These are phyloP conservation scores for Stegodyphus mimosarum DNA, from an alignment of 1,140 invertebrate genomes.

Conservation along the genomic window DNA sequence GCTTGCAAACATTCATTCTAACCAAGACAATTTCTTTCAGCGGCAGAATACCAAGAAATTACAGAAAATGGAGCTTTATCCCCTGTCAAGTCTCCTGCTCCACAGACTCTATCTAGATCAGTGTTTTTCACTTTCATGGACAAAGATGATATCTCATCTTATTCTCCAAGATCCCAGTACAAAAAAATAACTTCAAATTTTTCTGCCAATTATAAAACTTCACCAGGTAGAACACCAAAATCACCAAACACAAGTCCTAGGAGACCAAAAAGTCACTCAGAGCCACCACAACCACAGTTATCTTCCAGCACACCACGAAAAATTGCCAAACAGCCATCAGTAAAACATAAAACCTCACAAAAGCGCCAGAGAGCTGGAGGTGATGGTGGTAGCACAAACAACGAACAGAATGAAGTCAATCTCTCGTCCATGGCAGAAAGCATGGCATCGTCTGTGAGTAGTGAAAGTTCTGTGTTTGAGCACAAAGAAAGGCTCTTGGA, in stretches of 20 bases:
- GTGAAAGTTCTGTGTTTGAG: slow-evolving; percentile 33
- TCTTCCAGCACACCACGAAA: slow-evolving; percentile 15
- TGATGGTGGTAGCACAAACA: not conserved
- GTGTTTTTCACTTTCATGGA: slow-evolving; percentile 51
- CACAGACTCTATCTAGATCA: slow-evolving; percentile 19
- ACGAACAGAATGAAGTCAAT: not conserved
- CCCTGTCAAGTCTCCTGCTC: slow-evolving; percentile 11
- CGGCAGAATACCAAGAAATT: slow-evolving; percentile 20
- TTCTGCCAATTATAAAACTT: slow-evolving; percentile 32
- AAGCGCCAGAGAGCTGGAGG: slow-evolving; percentile 22
- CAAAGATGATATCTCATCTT: slow-evolving; percentile 6
- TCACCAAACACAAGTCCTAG: slow-evolving; percentile 13
- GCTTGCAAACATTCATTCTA: too few relatives aligned
- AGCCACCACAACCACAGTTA: slow-evolving; percentile 12
- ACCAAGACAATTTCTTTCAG: not conserved
- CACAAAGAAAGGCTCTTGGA: not conserved
- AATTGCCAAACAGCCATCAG: not conserved
- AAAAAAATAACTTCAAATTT: slow-evolving; percentile 41
- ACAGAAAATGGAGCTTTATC: slow-evolving; percentile 6
- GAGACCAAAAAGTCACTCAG: slow-evolving; percentile 25
- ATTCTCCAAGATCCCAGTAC: slow-evolving; percentile 28
- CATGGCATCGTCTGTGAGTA: slow-evolving; percentile 44
- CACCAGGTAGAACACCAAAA: slow-evolving; percentile 9
- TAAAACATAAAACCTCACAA: not conserved
- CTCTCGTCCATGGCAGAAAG: slow-evolving; percentile 30